Base-by-base conservation (phyloP, 2,113 vertebrate species). In the Erinaceus europaeus region DNA sequence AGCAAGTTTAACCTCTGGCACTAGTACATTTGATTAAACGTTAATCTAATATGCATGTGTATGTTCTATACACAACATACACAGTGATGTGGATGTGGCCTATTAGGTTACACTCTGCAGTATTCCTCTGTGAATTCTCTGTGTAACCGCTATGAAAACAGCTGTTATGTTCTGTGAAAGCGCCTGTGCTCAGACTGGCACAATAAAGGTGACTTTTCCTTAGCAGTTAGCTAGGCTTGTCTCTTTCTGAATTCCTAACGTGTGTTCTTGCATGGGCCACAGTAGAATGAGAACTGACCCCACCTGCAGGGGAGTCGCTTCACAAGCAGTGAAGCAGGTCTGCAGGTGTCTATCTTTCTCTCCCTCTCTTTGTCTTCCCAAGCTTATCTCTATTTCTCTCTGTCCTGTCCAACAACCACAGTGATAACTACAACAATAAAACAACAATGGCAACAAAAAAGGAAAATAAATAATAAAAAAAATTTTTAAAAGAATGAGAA, bases 21-120 rank as follows among this genome's bases (percentile, higher is more conserved):
- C 73, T 59, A 38, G 83, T 79, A 74, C 88, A 93, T 94, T 93
- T 93, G 88, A 88, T 94, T 94, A 94, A 62, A 8, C 14, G 34
- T 79, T 90, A 94, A 94, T 91, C 91, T 92, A 94, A 92, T 94
- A 92, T 88, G 79, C 72, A 42, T 85, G 82, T 83, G 48, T 80
- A 48, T 86, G 84, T 88, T 89, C 91, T 88, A 88, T 62, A 84
- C 64, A 90, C 64, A 88, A 78, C 91, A 83, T 81, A 84, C 61
- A 80, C 67, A n/a, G n/a, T n/a, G n/a, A n/a, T n/a, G 59, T 76
- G 69, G 50, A 92, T 48, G 79, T 44, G 83, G 40, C 71, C 84
- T 95, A 74, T 92, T 92, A 80, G 86, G 84, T 94, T 83, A 88
- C 20, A 36, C 52, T 82, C n/a, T 27, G 62, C 64, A 74, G 25